phyloP scores from a whole-genome alignment of 92 coral and sea anemone genomes.

The Pocillopora meandrina region DNA sequence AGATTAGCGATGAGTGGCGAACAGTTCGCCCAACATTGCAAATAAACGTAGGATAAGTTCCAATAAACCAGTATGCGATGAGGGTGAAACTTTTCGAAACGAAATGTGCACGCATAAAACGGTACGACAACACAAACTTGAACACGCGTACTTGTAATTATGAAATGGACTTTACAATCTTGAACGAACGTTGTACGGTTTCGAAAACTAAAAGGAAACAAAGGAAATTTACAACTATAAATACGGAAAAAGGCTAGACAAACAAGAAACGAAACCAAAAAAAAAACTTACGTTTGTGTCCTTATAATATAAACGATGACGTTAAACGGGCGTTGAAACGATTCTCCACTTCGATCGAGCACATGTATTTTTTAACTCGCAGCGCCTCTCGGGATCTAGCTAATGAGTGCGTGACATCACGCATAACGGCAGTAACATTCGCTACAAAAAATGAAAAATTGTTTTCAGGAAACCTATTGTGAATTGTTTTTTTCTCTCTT shows the following conservation, averaged over 20 bases:
- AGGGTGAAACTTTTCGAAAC: constrained; percentile 23
- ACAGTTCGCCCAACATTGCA: neutral
- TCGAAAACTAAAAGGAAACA: no score
- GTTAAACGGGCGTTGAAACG: neutral
- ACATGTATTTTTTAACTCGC: neutral
- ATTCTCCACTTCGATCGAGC: neutral
- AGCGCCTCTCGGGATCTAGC: neutral
- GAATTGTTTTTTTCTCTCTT: no score
- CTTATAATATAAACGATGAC: neutral
- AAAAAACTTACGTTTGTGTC: no score
- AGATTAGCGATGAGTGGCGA: neutral
- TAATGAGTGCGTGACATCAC: no score
- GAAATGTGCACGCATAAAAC: constrained; percentile 2
- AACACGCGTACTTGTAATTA: neutral
- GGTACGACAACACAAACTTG: neutral
- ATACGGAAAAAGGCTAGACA: no score
- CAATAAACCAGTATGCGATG: constrained; percentile 5
- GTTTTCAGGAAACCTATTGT: no score
- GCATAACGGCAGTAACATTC: constrained; percentile 1
- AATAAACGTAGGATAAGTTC: neutral
- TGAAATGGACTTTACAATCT: neutral
- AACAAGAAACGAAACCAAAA: no score
- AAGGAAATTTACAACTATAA: no score
- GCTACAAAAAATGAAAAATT: no score
- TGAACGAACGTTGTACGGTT: no score